These are phyloP conservation scores for Drosophila subsilvestris DNA, from an alignment of 2,888 invertebrate genomes.

Conservation along the genomic window DNA sequence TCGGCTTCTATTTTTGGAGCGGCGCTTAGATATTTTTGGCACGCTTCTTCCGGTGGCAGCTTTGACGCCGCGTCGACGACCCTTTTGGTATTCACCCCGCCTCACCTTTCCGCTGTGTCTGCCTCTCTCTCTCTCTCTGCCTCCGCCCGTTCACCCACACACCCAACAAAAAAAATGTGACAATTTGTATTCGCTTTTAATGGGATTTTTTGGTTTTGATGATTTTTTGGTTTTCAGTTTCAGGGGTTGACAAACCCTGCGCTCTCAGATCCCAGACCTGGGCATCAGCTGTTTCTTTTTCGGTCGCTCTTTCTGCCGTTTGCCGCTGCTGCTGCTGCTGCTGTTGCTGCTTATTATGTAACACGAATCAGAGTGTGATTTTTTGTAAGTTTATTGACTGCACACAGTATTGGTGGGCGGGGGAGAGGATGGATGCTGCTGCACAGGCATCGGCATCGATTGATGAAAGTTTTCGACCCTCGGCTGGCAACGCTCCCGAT, in stretches of 20 bases:
- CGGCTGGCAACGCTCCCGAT: slow-evolving; percentile 15
- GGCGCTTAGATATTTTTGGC: slow-evolving; percentile 71
- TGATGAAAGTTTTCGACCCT: slow-evolving; percentile 62
- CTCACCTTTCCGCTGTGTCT: background rate
- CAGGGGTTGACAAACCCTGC: slow-evolving; percentile 72
- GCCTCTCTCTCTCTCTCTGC: too few relatives aligned
- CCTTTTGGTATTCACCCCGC: slow-evolving; percentile 48
- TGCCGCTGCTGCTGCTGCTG: too few relatives aligned
- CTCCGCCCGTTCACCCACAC: slow-evolving; percentile 2
- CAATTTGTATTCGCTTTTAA: slow-evolving; percentile 41
- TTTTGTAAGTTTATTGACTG: slow-evolving; percentile 58
- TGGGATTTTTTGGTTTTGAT: slow-evolving; percentile 24
- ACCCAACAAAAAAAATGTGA: background rate
- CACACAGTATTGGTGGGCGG: slow-evolving; percentile 1
- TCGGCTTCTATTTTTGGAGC: slow-evolving; percentile 50
- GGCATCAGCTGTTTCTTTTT: slow-evolving; percentile 53
- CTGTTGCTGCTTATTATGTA: slow-evolving; percentile 62
- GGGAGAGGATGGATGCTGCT: slow-evolving; percentile 9
- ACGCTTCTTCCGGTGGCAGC: slow-evolving; percentile 60
- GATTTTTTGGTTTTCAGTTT: slow-evolving; percentile 22
- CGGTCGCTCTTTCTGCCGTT: slow-evolving; percentile 8
- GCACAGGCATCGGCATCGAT: slow-evolving; percentile 12
- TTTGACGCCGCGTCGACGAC: slow-evolving; percentile 63
- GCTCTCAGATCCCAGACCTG: slow-evolving; percentile 52
- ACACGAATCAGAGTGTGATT: slow-evolving; percentile 48